A percentile compares a stretch with the other conserved stretches of the same genome.
Evolutionary conservation across 23 tunicate species (phyloP).

Genomic region (Styela plicata): DNA sequence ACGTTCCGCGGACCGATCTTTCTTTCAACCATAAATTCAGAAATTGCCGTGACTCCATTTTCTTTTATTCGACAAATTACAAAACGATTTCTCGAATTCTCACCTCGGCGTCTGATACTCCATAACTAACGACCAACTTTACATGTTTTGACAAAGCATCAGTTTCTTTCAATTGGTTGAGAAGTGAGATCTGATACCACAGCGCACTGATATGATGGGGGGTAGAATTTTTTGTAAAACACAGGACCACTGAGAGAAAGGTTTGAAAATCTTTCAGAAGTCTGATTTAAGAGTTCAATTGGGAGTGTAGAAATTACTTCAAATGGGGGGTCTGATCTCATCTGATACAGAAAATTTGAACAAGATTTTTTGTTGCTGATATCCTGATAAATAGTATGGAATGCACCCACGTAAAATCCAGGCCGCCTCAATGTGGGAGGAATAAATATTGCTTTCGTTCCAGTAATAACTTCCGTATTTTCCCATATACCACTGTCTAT

Average conservation of each 20-base stretch:
- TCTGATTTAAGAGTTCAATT: background rate
- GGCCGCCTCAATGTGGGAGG: background rate
- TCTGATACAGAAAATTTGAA: background rate
- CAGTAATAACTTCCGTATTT: background rate
- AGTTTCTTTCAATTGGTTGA: background rate
- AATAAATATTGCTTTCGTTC: background rate
- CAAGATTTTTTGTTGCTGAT: background rate
- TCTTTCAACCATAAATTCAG: too few species aligned
- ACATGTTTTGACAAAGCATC: background rate
- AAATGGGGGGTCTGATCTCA: background rate
- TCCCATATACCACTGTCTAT: background rate
- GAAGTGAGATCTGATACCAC: background rate
- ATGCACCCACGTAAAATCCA: background rate
- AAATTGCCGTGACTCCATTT: too few species aligned
- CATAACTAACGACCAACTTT: background rate
- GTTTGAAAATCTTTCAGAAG: background rate
- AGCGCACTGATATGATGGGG: constrained; percentile 1
- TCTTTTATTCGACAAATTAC: too few species aligned
- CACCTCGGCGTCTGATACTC: background rate
- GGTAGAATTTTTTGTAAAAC: constrained; percentile 1
- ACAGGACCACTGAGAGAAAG: background rate
- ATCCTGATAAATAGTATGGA: background rate
- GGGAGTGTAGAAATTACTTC: background rate
- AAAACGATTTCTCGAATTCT: constrained; percentile 16
- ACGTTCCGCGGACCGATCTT: too few species aligned